Conservation (phyloP, 2,888 invertebrate species). For the Orthosia incerta region DNA sequence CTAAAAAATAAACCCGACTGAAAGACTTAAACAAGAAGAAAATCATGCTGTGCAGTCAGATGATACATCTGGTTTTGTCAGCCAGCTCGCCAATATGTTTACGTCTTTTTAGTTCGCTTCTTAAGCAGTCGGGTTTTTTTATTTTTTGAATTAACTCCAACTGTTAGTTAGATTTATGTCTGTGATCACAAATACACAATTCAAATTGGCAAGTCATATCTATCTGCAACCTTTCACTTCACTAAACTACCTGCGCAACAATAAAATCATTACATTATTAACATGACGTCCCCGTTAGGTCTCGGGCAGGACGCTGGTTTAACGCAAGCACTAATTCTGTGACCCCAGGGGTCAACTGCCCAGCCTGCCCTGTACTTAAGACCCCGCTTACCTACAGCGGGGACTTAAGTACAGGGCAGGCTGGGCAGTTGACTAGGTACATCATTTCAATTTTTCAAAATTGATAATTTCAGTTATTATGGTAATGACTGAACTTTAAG, state of each 20-base stretch:
- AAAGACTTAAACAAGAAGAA: too few species aligned
- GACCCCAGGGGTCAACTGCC: slow-evolving; percentile 65
- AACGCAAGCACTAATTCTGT: slow-evolving; percentile 61
- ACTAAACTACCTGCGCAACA: slow-evolving; percentile 8
- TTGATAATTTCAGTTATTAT: slow-evolving; percentile 57
- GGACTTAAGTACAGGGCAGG: slow-evolving; percentile 56
- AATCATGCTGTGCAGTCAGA: too few species aligned
- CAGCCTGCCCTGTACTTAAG: slow-evolving; percentile 58
- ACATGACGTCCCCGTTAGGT: slow-evolving; percentile 41
- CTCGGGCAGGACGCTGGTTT: slow-evolving; percentile 45
- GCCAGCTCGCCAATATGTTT: too few species aligned
- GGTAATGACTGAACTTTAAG: slow-evolving; percentile 41
- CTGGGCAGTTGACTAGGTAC: slow-evolving; percentile 47
- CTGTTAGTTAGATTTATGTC: neutral
- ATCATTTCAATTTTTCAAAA: slow-evolving; percentile 54
- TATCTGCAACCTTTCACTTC: slow-evolving; percentile 2
- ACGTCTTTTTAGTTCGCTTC: too few species aligned
- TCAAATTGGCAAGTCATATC: too few species aligned
- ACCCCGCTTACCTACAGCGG: slow-evolving; percentile 38
- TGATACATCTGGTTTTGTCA: too few species aligned
- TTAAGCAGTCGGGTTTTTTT: too few species aligned
- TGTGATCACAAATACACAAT: too few species aligned
- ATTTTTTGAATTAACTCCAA: too few species aligned
- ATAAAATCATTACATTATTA: slow-evolving; percentile 33
- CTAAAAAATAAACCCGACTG: too few species aligned